phyloP scores from a whole-genome alignment of 2,797 vertebrate genomes.

The Hozukius guyotensis region DNA sequence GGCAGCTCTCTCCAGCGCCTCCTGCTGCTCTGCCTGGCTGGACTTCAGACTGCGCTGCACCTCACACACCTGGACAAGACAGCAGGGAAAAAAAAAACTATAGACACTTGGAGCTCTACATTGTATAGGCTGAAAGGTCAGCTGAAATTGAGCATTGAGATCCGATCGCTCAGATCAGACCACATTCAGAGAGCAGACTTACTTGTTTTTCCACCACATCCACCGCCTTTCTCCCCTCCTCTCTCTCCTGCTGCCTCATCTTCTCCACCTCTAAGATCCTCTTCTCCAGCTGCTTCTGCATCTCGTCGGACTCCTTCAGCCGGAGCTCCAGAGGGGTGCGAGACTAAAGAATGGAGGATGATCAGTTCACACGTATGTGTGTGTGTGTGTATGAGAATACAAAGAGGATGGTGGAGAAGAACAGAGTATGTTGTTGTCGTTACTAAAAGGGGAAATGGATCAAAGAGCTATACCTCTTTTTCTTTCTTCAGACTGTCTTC shows the following conservation, averaged over 20 bases:
- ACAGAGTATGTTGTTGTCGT: background rate
- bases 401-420: background rate
- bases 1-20: conserved; percentile 90
- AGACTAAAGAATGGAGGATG: conserved; percentile 77
- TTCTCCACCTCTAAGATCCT: conserved; percentile 92
- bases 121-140: too few species aligned
- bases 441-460: too few species aligned
- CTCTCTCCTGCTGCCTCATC: conserved; percentile 89
- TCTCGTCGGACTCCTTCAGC: conserved; percentile 90
- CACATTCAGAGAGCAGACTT: conserved; percentile 5
- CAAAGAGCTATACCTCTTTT: conserved; percentile 85
- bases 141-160: too few species aligned
- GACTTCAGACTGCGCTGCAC: conserved; percentile 88
- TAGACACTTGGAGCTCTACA: too few species aligned
- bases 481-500: conserved; percentile 96
- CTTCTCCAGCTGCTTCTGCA: conserved; percentile 92
- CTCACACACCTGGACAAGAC: conserved; percentile 84
- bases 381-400: background rate
- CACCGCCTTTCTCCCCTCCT: conserved; percentile 89
- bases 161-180: too few species aligned
- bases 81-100: background rate
- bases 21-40: conserved; percentile 91
- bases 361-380: background rate
- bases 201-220: conserved; percentile 92
- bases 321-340: conserved; percentile 87